Evolutionary conservation across 2,113 vertebrate genomes (phyloP), one percentile per base, ranked within the genome.

Genomic region (Eupsittula cactorum): DNA sequence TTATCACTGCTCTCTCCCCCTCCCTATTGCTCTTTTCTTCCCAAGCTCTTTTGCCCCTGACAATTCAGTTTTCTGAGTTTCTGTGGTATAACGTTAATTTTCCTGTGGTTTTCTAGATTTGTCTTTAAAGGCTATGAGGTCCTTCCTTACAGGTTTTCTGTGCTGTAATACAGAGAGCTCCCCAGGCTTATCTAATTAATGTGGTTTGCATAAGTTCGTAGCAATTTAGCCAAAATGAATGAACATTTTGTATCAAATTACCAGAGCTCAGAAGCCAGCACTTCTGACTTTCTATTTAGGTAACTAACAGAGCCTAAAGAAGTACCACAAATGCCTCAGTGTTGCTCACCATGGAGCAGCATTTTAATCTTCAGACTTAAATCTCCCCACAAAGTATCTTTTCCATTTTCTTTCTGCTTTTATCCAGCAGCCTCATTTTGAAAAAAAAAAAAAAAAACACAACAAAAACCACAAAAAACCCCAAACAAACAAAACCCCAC

Each of bases 41-140:
- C 47, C 39, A 75, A 80, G 46, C 37, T 92, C 49, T 60, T 79
- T 76, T 29, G n/a, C 33, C 52, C 18, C 57, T 65, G 42, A 84
- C 75, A 90, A 82, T 90, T 88, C 79, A 50, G 75, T 92, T 94
- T 93, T 92, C 79, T 55, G 53, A 88, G 46, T 53, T 95, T 86
- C 63, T 84, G 35, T 5, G 1, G 46, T 90, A 39, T 44, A 41
- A 88, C 59, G 80, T 90, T 80, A 93, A 94, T 55, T 90, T 95
- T 87, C 74, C 84, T 57, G 53, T 41, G 31, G 39, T 73, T 89
- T 81, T 95, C 71, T 71, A 68, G 59, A 86, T 74, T 75, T 78
- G 80, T 81, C 78, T 88, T 83, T 57, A 71, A 86, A 94, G 82
- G 60, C n/a, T 19, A 1, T 42, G 68, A 90, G 55, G 50, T 83